These are phyloP conservation scores for Phaenicophaeus curvirostris DNA, from an alignment of 2,797 vertebrate species.

Conservation along the genomic window DNA sequence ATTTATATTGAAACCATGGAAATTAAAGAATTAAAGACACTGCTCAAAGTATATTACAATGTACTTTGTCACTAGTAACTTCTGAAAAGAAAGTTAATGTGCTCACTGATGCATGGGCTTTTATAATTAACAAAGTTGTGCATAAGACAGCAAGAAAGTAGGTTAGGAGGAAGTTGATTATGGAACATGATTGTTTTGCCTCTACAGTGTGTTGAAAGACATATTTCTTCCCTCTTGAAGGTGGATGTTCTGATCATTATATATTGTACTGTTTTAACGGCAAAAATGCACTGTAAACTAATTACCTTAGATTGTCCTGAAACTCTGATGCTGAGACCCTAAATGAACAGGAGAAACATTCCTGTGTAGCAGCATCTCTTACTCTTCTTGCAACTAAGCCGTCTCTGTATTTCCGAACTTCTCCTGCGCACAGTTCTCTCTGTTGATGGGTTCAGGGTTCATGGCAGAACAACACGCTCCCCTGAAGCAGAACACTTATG, in stretches of 20 bases:
- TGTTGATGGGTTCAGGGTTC: neutral
- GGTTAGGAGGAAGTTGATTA: neutral
- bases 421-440: neutral
- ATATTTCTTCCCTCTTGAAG: neutral
- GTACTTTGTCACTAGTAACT: neutral
- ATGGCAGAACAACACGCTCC: accelerated
- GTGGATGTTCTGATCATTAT: neutral
- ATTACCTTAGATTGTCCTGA: neutral
- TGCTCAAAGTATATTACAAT: neutral
- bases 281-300: neutral
- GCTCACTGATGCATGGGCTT: neutral
- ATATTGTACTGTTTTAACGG: neutral
- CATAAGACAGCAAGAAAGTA: neutral
- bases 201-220: neutral
- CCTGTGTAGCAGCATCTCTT: neutral
- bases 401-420: neutral
- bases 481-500: neutral
- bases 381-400: neutral
- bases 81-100: neutral
- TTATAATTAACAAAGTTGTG: neutral
- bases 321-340: neutral
- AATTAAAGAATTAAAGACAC: neutral
- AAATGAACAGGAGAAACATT: neutral
- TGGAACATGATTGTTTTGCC: neutral
- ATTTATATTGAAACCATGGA: neutral